Conservation (phyloP, 2,888 invertebrate genomes). For the Ectemnius lituratus region DNA sequence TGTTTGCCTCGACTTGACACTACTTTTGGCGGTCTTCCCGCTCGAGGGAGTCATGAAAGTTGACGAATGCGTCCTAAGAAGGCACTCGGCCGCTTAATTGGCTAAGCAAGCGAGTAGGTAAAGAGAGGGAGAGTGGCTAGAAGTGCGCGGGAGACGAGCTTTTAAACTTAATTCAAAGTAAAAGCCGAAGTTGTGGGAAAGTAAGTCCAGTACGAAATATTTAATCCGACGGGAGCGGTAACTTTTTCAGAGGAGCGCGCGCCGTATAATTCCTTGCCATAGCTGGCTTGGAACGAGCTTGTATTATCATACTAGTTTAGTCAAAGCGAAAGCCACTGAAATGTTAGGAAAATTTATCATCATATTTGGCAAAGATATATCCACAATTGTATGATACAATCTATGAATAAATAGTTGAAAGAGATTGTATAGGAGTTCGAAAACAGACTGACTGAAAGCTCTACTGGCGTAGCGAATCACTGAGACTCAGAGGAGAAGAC, state of each 20-base stretch:
- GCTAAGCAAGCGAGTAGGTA: not conserved
- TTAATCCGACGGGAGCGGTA: constrained; percentile 19
- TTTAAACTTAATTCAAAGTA: constrained; percentile 9
- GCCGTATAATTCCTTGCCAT: constrained; percentile 29
- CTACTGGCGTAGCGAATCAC: constrained; percentile 17
- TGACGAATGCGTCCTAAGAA: not conserved
- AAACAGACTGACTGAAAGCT: constrained; percentile 48
- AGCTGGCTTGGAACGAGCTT: constrained; percentile 13
- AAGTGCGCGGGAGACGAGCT: not conserved
- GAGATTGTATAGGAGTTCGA: constrained; percentile 28
- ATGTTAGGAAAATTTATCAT: constrained; percentile 26
- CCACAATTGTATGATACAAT: constrained; percentile 19
- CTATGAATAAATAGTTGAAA: constrained; percentile 52
- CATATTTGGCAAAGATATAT: constrained; percentile 1
- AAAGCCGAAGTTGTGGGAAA: constrained; percentile 22
- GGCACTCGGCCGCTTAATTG: not conserved
- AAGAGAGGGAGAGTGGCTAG: constrained; percentile 4
- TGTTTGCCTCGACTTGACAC: too few relatives aligned
- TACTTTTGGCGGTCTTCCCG: too few relatives aligned
- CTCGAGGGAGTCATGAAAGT: not conserved
- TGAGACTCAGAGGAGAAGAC: not conserved
- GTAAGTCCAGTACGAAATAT: constrained; percentile 2
- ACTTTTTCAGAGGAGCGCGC: not conserved
- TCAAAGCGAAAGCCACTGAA: not conserved
- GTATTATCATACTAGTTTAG: constrained; percentile 25